Evolutionary conservation across 2,113 vertebrate genomes (phyloP), one percentile per base, ranked within the genome.

Genomic region (Oryzias woworae): DNA sequence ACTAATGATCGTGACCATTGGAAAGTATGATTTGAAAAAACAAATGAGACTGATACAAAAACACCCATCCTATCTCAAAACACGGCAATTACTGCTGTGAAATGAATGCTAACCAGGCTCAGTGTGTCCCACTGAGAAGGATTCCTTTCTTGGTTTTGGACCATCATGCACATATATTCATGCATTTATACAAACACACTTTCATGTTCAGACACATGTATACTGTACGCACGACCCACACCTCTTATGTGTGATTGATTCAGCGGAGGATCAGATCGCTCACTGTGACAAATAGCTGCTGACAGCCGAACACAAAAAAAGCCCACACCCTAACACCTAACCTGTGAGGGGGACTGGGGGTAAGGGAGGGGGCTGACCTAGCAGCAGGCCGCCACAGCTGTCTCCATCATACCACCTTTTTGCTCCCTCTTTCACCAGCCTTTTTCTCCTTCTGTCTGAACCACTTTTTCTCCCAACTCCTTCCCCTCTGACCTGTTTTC

Each of bases 201-300:
- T 77, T 81, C 43, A 47, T 65, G 70, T 79, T 73, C 81, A 76
- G 59, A 75, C 69, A 67, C 71, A 52, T 68, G 70, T 71, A 54
- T 76, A 83, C 77, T 74, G 77, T 81, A 77, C 80, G 66, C 69
- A 58, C 66, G 68, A 83, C 64, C 80, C 78, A 65, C 67, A 62
- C 64, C 43, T 57, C 70, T 77, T 75, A 52, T 70, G 88, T 10
- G 78, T 89, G 91, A 92, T 90, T 84, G 88, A 91, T 92, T 90
- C 75, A 75, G 75, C 79, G 43, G 71, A 77, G 73, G 81, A 61
- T 87, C 85, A 87, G 87, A 92, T 91, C 84, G 62, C 87, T 92
- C 91, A 92, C 78, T 42, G 78, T 91, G 91, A 92, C 89, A 91
- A 92, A 92, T 91, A 78, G 85, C 80, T 71, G 55, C 84, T 90